Evolutionary conservation across 2,797 vertebrate species (phyloP).

Genomic region (Notolabrus celidotus): DNA sequence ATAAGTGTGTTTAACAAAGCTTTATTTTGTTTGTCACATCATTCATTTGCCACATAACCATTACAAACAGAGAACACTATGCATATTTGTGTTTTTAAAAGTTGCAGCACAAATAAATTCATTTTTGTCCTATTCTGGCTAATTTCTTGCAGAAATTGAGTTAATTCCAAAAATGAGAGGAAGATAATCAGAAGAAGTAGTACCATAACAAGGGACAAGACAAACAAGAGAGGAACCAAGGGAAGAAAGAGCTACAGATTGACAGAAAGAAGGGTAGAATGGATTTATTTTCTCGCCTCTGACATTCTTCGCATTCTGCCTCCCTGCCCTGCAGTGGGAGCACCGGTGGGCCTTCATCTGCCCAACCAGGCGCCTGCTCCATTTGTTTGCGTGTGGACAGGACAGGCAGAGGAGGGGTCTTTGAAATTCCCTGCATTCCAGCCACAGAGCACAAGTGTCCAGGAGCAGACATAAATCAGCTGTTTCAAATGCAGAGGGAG

Average conservation of each 20-base stretch:
- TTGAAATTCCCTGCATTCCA: conserved; percentile 85
- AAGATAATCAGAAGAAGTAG: conserved; percentile 3
- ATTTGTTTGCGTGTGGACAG: conserved; percentile 79
- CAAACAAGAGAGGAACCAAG: conserved; percentile 6
- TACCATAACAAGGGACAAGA: neutral
- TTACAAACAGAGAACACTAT: conserved; percentile 71
- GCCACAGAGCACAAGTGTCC: conserved; percentile 81
- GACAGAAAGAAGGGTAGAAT: conserved; percentile 45
- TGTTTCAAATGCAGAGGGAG: conserved; percentile 68
- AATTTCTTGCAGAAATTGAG: conserved; percentile 48
- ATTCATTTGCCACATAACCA: conserved; percentile 51
- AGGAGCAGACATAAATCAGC: conserved; percentile 86
- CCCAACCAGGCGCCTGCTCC: conserved; percentile 76
- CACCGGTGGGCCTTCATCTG: conserved; percentile 77
- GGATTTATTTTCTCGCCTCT: conserved; percentile 73
- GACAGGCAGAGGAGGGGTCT: conserved; percentile 77
- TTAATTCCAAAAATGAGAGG: neutral
- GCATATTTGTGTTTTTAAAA: conserved; percentile 79
- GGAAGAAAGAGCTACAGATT: conserved; percentile 28
- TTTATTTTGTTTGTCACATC: conserved; percentile 65
- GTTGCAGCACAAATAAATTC: conserved; percentile 82
- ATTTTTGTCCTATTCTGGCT: conserved; percentile 59
- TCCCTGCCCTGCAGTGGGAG: conserved; percentile 76
- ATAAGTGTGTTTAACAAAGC: conserved; percentile 70
- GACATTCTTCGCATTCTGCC: conserved; percentile 83